Conservation (phyloP, 1,140 invertebrate genomes). For the Lepidurus couesii region DNA sequence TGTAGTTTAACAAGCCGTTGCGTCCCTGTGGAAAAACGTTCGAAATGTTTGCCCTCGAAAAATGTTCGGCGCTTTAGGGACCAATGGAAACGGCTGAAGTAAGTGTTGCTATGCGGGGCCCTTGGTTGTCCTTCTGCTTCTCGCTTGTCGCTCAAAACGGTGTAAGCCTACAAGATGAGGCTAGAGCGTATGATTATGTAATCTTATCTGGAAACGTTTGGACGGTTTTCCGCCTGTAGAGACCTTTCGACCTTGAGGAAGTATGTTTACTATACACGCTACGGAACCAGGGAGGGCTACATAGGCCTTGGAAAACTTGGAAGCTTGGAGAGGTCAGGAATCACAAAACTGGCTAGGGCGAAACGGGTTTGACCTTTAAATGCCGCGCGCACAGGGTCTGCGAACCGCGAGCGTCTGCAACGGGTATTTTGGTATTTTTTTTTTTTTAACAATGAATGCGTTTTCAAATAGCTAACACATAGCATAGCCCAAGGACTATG, state of each 20-base stretch:
- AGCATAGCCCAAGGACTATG: background rate
- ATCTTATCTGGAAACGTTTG: background rate
- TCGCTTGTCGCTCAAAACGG: background rate
- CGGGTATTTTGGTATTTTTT: background rate
- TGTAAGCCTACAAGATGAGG: background rate
- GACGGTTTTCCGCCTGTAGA: background rate
- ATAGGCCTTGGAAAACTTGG: no score
- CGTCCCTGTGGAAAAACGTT: background rate
- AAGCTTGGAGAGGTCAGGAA: background rate
- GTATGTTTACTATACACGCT: background rate
- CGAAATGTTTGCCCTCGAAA: background rate
- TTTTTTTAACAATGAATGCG: background rate
- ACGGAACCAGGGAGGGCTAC: no score
- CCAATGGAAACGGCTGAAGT: background rate
- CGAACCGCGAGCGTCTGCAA: background rate
- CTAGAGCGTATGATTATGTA: background rate
- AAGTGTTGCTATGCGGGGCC: background rate
- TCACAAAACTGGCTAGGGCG: no score
- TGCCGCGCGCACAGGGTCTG: no score
- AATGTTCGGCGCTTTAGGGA: background rate
- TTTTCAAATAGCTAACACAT: background rate
- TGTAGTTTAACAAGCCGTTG: background rate
- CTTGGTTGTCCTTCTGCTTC: background rate
- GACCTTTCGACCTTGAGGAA: background rate
- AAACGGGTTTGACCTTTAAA: no score